Evolutionary conservation across 2,797 vertebrate genomes (phyloP), one percentile per base, ranked within the genome.

Genomic region (Lerista edwardsae): DNA sequence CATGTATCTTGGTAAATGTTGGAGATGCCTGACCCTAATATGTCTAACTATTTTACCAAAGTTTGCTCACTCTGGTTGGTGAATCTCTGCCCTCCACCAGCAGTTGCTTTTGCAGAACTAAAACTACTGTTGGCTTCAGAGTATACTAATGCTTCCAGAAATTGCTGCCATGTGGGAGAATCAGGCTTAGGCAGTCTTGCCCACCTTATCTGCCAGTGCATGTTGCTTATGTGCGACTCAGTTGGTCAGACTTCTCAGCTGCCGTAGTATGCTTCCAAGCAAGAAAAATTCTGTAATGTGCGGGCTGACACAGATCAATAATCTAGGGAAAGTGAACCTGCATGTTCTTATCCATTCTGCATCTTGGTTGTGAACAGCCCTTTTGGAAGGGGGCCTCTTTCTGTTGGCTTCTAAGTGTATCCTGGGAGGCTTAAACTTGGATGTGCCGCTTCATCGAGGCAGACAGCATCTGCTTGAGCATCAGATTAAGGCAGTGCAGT

Each of bases 121-220:
- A 74, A 85, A 73, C 47, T 11, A 27, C 23, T 67, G 51, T 61
- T 85, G 78, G 84, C 78, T 44, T 68, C 15, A 59, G 47, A 73
- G 36, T 5, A 55, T 85, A 7, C 21, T n/a, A 17, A 8, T 34
- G 15, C 41, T 75, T 61, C 84, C 78, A 75, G 44, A 80, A 75
- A 57, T 59, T 47, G 12, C 62, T 68, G 78, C 84, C 47, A 80
- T 75, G 64, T 75, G 39, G 78, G 80, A 59, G 71, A 75, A 68
- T 74, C 80, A 85, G 51, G 77, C 47, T 36, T 65, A 74, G 47
- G 51, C 34, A 75, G 29, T 68, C 47, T 65, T n/a, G 36, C n/a
- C 62, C 39, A 57, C 21, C 3, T 75, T 80, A 31, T 59, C 17
- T 85, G 71, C 84, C 34, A 80, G 62, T 67, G 23, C 11, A 57